Evolutionary conservation across 2,113 vertebrate genomes (phyloP), one percentile per base, ranked within the genome.

Genomic region (Psettodes erumei): DNA sequence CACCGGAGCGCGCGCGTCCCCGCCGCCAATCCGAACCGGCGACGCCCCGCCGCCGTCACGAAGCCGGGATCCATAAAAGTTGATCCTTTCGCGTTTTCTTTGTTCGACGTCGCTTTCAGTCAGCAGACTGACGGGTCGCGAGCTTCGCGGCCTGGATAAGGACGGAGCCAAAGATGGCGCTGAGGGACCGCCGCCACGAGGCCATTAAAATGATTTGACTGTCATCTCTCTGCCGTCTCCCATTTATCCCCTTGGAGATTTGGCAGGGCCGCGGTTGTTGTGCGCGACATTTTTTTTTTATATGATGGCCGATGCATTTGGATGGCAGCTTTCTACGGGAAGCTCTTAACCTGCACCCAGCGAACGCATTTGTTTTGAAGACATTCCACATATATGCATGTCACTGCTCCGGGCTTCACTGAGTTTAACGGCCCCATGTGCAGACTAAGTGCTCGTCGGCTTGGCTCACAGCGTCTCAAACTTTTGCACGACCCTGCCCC

Each of bases 121-220:
- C 33, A 28, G 72, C 66, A 51, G 27, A 76, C 62, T 77, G 74
- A 76, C 70, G 37, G 79, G 75, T 62, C 58, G 61, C 71, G 53
- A 73, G 75, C 69, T 66, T 78, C 59, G 27, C 38, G 72, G 40
- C 77, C 55, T 65, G 63, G 53, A 64, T 43, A 13, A 43, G 50
- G 55, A 56, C 13, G 0, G 71, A 82, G 82, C 77, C 75, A 63
- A 59, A 13, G 19, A 58, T 62, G 54, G 42, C 3, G 13, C 33
- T 18, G 51, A 64, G 58, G 75, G 69, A 58, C 61, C 62, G 65
- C 15, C 50, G 82, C 70, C 73, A 63, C 65, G 0, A 61, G 58
- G 50, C 74, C 65, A 87, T 87, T 87, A 77, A 85, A 88, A 77
- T 77, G 15, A 81, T 87, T 86, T 77, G 67, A 67, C 65, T 75